phyloP scores from a whole-genome alignment of 2,113 vertebrate species.

The Melospiza georgiana region DNA sequence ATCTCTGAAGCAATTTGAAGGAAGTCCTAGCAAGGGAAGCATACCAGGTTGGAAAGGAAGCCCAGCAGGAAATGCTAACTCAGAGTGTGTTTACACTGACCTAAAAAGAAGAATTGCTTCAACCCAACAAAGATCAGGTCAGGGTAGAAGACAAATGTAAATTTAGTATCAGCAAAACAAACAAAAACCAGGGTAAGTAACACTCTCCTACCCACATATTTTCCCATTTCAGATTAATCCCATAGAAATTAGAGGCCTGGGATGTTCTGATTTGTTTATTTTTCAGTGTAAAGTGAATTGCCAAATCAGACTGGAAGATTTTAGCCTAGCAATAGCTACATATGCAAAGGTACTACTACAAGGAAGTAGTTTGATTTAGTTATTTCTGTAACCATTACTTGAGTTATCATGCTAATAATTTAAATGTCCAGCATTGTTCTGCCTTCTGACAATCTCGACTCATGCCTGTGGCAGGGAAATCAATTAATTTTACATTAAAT shows the following conservation, averaged over 20 bases:
- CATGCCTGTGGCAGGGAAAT: background rate
- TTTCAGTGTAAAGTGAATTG: slow-evolving; percentile 20
- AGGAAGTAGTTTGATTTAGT: background rate
- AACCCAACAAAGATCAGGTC: slow-evolving; percentile 53
- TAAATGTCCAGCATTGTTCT: background rate
- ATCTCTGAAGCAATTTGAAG: slow-evolving; percentile 10
- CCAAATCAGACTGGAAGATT: background rate
- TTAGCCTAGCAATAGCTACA: background rate
- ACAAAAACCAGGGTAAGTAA: background rate
- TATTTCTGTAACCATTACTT: background rate
- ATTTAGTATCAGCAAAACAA: slow-evolving; percentile 58
- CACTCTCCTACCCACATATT: background rate
- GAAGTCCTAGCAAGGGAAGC: slow-evolving; percentile 23
- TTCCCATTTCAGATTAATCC: slow-evolving; percentile 14
- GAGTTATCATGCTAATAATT: background rate
- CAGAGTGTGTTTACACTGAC: slow-evolving; percentile 35
- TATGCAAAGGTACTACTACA: background rate
- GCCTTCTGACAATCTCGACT: background rate
- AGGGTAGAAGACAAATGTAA: slow-evolving; percentile 37
- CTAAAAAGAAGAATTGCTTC: slow-evolving; percentile 44
- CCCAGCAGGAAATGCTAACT: slow-evolving; percentile 64
- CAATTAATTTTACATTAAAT: background rate
- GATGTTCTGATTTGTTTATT: slow-evolving; percentile 32
- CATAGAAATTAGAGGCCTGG: background rate
- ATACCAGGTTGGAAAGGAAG: slow-evolving; percentile 52